Evolutionary conservation across 1,140 invertebrate genomes (phyloP), one percentile per base, ranked within the genome.

Genomic region (Dendrolimus kikuchii): DNA sequence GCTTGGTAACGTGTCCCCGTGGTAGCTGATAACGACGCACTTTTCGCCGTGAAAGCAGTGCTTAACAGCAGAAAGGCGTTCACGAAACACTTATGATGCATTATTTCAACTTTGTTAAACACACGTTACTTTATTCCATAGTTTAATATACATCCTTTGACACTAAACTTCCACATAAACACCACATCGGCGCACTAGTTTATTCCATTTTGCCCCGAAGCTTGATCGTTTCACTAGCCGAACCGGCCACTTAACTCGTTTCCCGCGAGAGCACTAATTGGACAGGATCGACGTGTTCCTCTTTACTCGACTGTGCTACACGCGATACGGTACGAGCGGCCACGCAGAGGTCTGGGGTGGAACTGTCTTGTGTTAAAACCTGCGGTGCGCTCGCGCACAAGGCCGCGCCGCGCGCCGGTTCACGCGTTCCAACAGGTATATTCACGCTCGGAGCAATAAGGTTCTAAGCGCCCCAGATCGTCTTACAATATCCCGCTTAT

Each of bases 1-100:
- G 94, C 93, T 74, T 95, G 94, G 77, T 95, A 95, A 46, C 81
- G 81, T 49, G 82, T 73, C 47, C 81, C 80, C n/a, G 77, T 81
- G 44, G 76, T 82, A 41, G 81, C 81, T 59, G 84, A 86, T 62
- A 88, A 72, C 38, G 87, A 87, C 46, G 83, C 85, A 66, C 76
- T 70, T 66, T 74, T 75, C 51, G 74, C 78, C 23, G 77, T 71
- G 57, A 79, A 59, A 58, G 72, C 62, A 46, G 68, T 77, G 66
- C 75, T 76, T 53, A 87, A 68, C 73, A 84, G 75, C 64, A 86
- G 65, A 51, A 83, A 51, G 61, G 71, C 72, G 69, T 71, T 69
- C 46, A 67, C 63, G 53, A 80, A 66, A 81, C 80, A 79, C 74
- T 76, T 76, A 47, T 67, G 53, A 70, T 75, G 81, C 81, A 86